Percentiles rank a stretch among this genome's conserved stretches.
Conservation (phyloP, 2,888 invertebrate species). For the Synergus itoensis region DNA sequence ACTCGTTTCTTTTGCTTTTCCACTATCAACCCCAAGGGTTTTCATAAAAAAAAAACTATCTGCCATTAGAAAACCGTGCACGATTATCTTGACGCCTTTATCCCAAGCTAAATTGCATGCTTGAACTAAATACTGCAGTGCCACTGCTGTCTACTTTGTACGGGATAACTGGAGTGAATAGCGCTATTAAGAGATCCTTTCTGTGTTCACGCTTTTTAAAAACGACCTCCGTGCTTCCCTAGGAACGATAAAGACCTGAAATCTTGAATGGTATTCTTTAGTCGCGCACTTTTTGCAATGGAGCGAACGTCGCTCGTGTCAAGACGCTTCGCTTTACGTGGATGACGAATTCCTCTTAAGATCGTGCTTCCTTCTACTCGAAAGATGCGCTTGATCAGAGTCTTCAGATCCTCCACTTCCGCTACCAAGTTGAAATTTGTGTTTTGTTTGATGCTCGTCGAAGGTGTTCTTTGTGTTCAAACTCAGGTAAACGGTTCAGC, state of each 20-base stretch:
- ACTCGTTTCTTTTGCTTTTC: not conserved
- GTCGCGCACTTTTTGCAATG: constrained; percentile 55
- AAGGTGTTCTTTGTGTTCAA: constrained; percentile 1
- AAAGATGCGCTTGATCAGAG: constrained; percentile 30
- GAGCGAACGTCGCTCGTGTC: constrained; percentile 36
- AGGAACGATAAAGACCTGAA: constrained; percentile 63
- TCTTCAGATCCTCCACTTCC: constrained; percentile 5
- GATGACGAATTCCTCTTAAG: constrained; percentile 12
- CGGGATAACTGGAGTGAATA: constrained; percentile 65
- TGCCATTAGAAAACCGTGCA: constrained; percentile 42
- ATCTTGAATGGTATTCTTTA: constrained; percentile 59
- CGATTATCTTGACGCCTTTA: constrained; percentile 33
- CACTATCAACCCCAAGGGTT: constrained; percentile 4
- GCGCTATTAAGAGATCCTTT: constrained; percentile 59
- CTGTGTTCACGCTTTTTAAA: constrained; percentile 72
- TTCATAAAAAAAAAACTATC: constrained; percentile 4
- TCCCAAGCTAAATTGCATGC: constrained; percentile 53
- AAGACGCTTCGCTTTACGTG: constrained; percentile 8
- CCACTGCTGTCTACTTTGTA: constrained; percentile 49
- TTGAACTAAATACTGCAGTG: constrained; percentile 64
- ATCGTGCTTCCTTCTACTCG: constrained; percentile 21
- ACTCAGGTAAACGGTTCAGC: not conserved
- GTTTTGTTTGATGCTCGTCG: constrained; percentile 39
- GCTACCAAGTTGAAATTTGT: constrained; percentile 4
- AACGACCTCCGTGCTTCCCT: constrained; percentile 44